phyloP scores from a whole-genome alignment of 2,797 vertebrate genomes.

The Valencia hispanica region DNA sequence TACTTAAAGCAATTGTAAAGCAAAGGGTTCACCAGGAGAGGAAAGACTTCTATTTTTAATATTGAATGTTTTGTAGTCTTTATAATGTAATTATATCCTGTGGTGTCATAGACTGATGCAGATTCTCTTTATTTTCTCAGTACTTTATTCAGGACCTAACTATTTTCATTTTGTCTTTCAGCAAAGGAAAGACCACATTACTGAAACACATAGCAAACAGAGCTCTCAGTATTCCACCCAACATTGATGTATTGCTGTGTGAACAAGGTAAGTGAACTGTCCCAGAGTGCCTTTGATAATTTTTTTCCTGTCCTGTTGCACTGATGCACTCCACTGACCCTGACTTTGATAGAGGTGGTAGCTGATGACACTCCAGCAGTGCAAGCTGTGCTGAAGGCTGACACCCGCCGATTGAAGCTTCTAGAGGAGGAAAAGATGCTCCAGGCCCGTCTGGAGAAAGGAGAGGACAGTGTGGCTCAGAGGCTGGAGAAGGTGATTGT shows the following conservation, averaged over 20 bases:
- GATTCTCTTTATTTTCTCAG: background rate
- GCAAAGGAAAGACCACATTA: constrained; percentile 94
- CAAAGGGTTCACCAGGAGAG: background rate
- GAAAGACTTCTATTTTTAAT: background rate
- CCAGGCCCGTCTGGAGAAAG: constrained; percentile 86
- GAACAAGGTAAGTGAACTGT: constrained; percentile 85
- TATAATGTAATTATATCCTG: background rate
- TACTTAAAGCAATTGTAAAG: too few species aligned
- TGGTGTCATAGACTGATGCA: background rate
- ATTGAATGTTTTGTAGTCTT: background rate
- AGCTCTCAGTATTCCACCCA: constrained; percentile 92
- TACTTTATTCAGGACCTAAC: background rate
- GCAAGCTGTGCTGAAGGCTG: constrained; percentile 90
- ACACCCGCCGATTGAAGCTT: constrained; percentile 87
- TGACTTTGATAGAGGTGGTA: constrained; percentile 83
- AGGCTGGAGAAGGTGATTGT: constrained; percentile 85
- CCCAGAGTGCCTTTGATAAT: background rate
- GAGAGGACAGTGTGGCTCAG: constrained; percentile 86
- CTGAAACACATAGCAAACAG: constrained; percentile 93
- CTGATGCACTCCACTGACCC: background rate
- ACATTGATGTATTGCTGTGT: constrained; percentile 93
- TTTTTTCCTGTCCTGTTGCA: background rate
- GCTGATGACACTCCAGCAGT: constrained; percentile 91
- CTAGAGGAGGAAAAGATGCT: constrained; percentile 88
- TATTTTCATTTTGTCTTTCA: constrained; percentile 43